phyloP scores from a whole-genome alignment of 2,797 vertebrate species.

The Myotis myotis region DNA sequence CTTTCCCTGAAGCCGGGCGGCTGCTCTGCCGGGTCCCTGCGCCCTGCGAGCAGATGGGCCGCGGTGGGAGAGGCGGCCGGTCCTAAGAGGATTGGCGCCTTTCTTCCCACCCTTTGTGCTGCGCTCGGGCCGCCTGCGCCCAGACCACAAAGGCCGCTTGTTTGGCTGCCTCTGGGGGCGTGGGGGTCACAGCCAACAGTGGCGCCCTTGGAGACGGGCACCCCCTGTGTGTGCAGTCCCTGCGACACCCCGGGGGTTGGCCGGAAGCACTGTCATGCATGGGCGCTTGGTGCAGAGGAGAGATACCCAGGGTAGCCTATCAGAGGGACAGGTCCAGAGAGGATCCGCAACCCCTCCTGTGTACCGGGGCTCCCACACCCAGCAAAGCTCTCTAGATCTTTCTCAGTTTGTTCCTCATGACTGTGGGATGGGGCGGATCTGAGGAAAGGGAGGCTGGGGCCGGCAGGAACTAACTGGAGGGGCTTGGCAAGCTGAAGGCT shows the following conservation, averaged over 20 bases:
- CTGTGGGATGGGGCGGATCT: background rate
- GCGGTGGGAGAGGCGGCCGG: constrained; percentile 52
- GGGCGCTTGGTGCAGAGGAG: background rate
- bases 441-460: background rate
- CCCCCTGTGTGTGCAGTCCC: constrained; percentile 9
- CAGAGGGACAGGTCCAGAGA: background rate
- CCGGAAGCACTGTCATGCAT: fast-evolving
- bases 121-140: background rate
- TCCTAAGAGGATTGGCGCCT: constrained; percentile 76
- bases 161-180: constrained; percentile 49
- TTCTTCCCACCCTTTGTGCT: constrained; percentile 76
- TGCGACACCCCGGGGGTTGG: background rate
- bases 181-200: constrained; percentile 57
- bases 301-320: background rate
- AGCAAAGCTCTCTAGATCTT: background rate
- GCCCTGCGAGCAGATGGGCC: constrained; percentile 73
- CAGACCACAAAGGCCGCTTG: constrained; percentile 74
- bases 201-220: constrained; percentile 54
- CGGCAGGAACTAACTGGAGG: background rate
- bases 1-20: constrained; percentile 43
- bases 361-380: background rate
- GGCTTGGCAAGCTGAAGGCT: background rate
- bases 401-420: fast-evolving
- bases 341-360: background rate
- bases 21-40: background rate